A percentile compares a stretch with the other conserved stretches of the same genome.
These are phyloP conservation scores for Amyelois transitella DNA, from an alignment of 1,140 invertebrate species.

Conservation along the genomic window DNA sequence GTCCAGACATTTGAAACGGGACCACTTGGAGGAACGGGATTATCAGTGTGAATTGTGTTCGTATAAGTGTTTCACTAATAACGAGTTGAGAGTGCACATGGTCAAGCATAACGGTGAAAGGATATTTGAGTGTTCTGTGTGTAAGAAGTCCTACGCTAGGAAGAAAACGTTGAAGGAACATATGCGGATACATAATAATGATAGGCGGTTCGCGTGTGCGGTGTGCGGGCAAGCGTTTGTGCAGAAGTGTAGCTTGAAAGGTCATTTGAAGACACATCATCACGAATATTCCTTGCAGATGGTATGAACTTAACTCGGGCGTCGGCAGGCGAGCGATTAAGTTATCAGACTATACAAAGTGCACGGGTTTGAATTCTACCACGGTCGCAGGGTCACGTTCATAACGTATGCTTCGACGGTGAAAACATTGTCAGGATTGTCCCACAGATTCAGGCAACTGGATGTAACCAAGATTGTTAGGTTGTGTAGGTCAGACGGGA, in stretches of 20 bases:
- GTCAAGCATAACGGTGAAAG: slow-evolving; percentile 80
- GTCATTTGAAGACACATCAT: slow-evolving; percentile 52
- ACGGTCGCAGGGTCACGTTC: too few species aligned
- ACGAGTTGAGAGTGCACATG: slow-evolving; percentile 76
- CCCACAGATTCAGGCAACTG: too few species aligned
- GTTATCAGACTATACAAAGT: too few species aligned
- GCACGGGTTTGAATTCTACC: too few species aligned
- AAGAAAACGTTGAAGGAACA: slow-evolving; percentile 82
- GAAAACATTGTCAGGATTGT: too few species aligned
- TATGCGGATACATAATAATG: slow-evolving; percentile 78
- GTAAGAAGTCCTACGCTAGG: slow-evolving; percentile 77
- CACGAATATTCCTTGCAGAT: slow-evolving; percentile 2
- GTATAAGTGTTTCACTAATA: slow-evolving; percentile 57
- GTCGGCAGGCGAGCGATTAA: too few species aligned
- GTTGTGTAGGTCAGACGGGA: too few species aligned
- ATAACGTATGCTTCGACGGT: too few species aligned
- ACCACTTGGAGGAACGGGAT: slow-evolving; percentile 62
- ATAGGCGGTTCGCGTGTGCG: slow-evolving; percentile 68
- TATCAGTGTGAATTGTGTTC: slow-evolving; percentile 52
- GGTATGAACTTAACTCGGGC: too few species aligned
- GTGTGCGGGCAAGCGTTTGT: slow-evolving; percentile 73
- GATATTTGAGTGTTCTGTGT: slow-evolving; percentile 73
- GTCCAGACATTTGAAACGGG: slow-evolving; percentile 55
- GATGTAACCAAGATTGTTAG: too few species aligned
- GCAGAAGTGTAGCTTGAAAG: slow-evolving; percentile 59